Base-by-base conservation (phyloP, 2,113 vertebrate genomes). In the Hydrochoerus hydrochaeris region DNA sequence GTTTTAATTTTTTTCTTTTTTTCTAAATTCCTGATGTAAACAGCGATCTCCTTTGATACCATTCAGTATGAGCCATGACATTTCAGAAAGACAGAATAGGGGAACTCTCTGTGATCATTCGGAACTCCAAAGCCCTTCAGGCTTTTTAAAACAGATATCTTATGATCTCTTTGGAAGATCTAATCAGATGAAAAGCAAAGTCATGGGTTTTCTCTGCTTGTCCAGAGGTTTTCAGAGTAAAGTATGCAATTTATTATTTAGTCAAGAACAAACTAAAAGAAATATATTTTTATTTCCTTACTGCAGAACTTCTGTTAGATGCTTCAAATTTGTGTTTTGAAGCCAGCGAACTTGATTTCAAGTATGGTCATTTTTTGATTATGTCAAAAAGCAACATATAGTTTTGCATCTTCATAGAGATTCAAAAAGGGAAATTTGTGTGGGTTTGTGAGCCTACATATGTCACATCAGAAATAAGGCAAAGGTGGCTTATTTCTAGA, bases 201-300 rank as follows among this genome's bases (percentile, higher is more conserved):
- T 99, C 99, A 99, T 98, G 98, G 67, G 99, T 90, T 98, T 67
- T 65, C 98, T 97, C 95, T 97, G 80, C 89, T 98, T 98, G 95
- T 98, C 97, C 57, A 88, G 71, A 84, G 84, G 80, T 67, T 93
- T 97, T 91, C 75, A 46, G 58, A 95, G 52, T 86, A 71, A 32
- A 96, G 57, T 83, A 97, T 69, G 28, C 84, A 5, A 13, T 26
- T 90, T 92, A 54, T 57, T 57, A 57, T 57, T 17, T 20, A 57
- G 54, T 95, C 30, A 87, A 95, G 77, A 90, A 95, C n/a, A 78
- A 92, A 93, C 75, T 77, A 30, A 78, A 49, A 49, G 44, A 78
- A 30, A 78, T 24, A 26, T 49, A 49, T 49, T 7, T 46, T 46
- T 9, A 78, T 30, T 9, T 78, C 44, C 46, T 30, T 75, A 16